Evolutionary conservation across 2,888 invertebrate species (phyloP).

Genomic region (Diarsia dahlii): DNA sequence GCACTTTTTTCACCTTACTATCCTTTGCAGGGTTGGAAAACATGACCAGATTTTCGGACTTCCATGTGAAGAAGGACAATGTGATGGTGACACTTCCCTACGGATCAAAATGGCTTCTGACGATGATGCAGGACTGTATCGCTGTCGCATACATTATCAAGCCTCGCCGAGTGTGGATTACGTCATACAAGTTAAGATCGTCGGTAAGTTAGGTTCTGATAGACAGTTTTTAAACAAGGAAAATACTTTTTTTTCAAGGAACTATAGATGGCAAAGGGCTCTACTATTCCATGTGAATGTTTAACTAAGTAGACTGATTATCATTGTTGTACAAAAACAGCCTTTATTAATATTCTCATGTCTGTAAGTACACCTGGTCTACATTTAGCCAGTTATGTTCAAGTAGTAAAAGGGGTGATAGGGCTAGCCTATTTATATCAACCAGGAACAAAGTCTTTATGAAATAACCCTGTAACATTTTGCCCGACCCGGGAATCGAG

Average conservation of each 20-base stretch:
- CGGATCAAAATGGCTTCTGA: conserved; percentile 75
- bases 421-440: not conserved
- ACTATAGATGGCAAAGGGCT: not conserved
- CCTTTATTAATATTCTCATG: too few relatives aligned
- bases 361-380: not conserved
- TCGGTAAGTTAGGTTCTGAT: conserved; percentile 75
- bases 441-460: not conserved
- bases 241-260: not conserved
- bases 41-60: conserved; percentile 72
- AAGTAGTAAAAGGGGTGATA: not conserved
- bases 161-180: conserved; percentile 82
- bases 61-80: conserved; percentile 73
- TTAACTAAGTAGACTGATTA: not conserved
- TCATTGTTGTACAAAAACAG: not conserved
- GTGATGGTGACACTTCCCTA: conserved; percentile 82
- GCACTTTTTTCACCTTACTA: not conserved
- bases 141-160: conserved; percentile 84
- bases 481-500: not conserved
- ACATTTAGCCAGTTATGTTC: not conserved
- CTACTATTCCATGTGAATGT: not conserved
- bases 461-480: not conserved
- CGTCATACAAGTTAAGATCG: conserved; percentile 77
- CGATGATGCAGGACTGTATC: conserved; percentile 78
- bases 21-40: conserved; percentile 59
- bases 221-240: not conserved